Evolutionary conservation across 1,140 invertebrate species (phyloP), one percentile per base, ranked within the genome.

Genomic region (Aphidius ervi): DNA sequence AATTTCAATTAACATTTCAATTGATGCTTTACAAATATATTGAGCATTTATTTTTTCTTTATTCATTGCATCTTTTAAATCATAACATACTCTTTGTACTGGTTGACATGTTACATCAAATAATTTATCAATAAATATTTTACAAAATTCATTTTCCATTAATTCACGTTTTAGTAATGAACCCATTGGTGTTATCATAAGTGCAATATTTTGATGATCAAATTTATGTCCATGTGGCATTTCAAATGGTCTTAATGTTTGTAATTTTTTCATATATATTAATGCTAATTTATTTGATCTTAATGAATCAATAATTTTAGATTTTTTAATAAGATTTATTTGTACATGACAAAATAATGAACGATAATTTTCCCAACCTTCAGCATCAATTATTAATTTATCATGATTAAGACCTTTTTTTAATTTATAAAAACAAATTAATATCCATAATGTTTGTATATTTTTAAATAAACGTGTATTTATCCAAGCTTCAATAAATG

Each of bases 61-160:
- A 41, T 70, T 23, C 59, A 79, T 66, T 9, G 82, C 67, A 68
- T 85, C 82, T 56, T 86, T 75, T 57, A 86, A 74, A 6, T 77
- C 74, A 61, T 88, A 89, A 40, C 81, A 82, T 5, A 87, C 68
- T 56, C 86, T 79, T 4, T 87, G 80, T 2, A 87, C 85, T 39
- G 84, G 79, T 64, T 85, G 84, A 54, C 83, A 86, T 5, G 84
- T 83, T 20, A 84, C 78, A 31, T 83, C 81, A 46, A 88, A 81
- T 6, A 89, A 65, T 68, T 87, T 88, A 20, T 81, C 78, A 43
- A 87, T 70, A 65, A 84, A 89, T 52, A 84, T 78, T 53, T 88
- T 82, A 5, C 87, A 81, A 8, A 84, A 68, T 61, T 85, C 81
- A 71, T 82, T 67, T 66, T 71, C 74, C 31, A 64, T 62, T 46